A percentile compares a stretch with the other conserved stretches of the same genome.
These are phyloP conservation scores for Minunthozetes semirufus DNA, from an alignment of 2,888 invertebrate species.

Conservation along the genomic window DNA sequence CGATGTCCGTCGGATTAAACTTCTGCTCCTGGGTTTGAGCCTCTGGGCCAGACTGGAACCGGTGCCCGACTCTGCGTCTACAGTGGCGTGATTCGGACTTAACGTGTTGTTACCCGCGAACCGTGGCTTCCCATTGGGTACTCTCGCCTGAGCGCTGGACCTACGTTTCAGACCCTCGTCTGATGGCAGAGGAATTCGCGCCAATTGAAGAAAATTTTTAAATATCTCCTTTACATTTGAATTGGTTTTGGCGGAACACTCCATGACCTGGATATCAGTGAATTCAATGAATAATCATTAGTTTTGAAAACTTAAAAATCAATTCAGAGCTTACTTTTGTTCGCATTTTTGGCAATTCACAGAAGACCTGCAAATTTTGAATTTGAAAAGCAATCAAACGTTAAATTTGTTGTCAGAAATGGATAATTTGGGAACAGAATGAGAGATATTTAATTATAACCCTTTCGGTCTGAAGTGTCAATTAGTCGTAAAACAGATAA, in stretches of 20 bases:
- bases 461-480: background rate
- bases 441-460: background rate
- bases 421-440: background rate
- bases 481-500: background rate
- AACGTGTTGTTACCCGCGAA: conserved; percentile 29
- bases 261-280: conserved; percentile 60
- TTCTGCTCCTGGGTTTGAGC: conserved; percentile 62
- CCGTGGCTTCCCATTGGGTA: conserved; percentile 23
- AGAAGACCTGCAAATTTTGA: conserved; percentile 45
- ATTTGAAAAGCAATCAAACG: no score
- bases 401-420: background rate
- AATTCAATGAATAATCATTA: background rate
- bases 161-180: conserved; percentile 55
- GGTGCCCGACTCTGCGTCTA: background rate
- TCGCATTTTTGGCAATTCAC: conserved; percentile 59
- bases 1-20: conserved; percentile 69
- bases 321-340: conserved; percentile 56
- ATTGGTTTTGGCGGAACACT: conserved; percentile 69
- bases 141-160: conserved; percentile 61
- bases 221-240: conserved; percentile 71
- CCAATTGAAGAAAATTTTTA: conserved; percentile 67
- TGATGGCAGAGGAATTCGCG: conserved; percentile 55
- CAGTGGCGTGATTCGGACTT: conserved; percentile 27
- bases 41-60: conserved; percentile 47
- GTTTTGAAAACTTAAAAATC: background rate